These are phyloP conservation scores for Agapostemon virescens DNA, from an alignment of 2,888 invertebrate species.

Conservation along the genomic window DNA sequence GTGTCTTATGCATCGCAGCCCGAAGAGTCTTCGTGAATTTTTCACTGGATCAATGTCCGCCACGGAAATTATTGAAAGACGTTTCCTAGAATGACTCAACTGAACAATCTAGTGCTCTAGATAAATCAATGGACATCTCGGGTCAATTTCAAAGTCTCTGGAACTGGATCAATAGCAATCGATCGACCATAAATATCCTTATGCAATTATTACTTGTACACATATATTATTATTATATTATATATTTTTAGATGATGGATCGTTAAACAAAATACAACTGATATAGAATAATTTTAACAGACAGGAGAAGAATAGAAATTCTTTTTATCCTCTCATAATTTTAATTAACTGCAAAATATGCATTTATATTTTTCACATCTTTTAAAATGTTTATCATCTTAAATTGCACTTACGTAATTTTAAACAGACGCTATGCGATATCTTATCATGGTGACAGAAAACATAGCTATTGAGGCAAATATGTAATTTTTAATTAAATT, in stretches of 20 bases:
- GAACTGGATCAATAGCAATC: background rate
- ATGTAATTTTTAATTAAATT: background rate
- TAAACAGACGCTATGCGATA: background rate
- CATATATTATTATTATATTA: background rate
- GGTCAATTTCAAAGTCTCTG: background rate
- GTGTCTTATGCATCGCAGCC: constrained; percentile 14
- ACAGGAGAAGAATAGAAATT: background rate
- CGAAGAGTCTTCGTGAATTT: constrained; percentile 29
- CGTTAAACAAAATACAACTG: background rate
- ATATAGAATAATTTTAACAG: background rate
- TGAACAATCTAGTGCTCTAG: background rate
- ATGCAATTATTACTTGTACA: background rate
- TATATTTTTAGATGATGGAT: no score
- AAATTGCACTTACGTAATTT: background rate
- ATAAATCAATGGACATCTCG: background rate
- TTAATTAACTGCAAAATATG: background rate
- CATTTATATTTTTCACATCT: background rate
- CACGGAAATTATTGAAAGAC: background rate
- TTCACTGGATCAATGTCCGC: constrained; percentile 37
- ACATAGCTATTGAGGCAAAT: no score
- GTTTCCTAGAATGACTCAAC: background rate
- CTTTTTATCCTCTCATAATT: background rate
- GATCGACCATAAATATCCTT: background rate
- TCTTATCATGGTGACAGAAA: background rate
- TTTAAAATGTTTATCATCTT: background rate